Conservation (phyloP, 2,797 vertebrate genomes). For the Tamandua tetradactyla region DNA sequence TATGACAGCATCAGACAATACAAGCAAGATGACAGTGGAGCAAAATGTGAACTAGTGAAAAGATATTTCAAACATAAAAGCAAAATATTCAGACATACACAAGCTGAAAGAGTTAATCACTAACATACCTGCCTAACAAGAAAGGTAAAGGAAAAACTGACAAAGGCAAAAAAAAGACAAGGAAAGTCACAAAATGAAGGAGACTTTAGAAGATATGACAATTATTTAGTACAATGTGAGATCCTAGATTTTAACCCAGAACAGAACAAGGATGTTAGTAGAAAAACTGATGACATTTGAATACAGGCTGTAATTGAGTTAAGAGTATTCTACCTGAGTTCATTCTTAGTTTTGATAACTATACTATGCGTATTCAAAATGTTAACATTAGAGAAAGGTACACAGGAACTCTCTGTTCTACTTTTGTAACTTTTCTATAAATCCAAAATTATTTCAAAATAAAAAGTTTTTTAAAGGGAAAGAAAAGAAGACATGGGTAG, state of each 20-base stretch:
- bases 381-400: neutral
- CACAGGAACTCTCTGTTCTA: no score
- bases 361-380: constrained; percentile 15
- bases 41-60: constrained; percentile 4
- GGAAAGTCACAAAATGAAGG: neutral
- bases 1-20: neutral
- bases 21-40: neutral
- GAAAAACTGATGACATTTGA: neutral
- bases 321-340: neutral
- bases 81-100: neutral
- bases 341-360: neutral
- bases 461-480: constrained; percentile 59
- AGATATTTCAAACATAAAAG: constrained; percentile 10
- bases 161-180: neutral
- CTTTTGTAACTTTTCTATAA: no score
- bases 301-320: neutral
- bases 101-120: neutral
- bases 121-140: neutral
- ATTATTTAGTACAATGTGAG: neutral
- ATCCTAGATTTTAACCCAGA: neutral
- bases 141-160: no score
- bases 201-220: neutral
- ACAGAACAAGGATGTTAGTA: neutral
- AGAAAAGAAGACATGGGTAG: neutral
- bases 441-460: no score